Percentiles rank a stretch among this genome's conserved stretches.
These are phyloP conservation scores for Cantharis rustica DNA, from an alignment of 2,888 invertebrate species.

Conservation along the genomic window DNA sequence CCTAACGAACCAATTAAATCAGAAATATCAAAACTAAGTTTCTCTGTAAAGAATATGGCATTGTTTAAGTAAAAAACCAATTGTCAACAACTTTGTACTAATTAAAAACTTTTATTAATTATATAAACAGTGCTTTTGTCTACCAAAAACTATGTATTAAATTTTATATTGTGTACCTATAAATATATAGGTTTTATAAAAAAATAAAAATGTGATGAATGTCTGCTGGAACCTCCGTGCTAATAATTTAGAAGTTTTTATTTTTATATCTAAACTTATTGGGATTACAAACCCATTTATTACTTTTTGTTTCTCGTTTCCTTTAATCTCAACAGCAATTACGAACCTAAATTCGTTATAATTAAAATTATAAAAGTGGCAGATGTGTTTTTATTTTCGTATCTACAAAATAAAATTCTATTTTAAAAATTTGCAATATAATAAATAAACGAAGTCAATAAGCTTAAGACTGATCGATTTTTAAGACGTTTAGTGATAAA, in stretches of 20 bases:
- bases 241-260: conserved; percentile 14
- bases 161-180: no score
- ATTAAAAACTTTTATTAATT: not conserved
- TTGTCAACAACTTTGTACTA: not conserved
- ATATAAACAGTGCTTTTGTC: not conserved
- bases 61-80: not conserved
- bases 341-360: conserved; percentile 17
- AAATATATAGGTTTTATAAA: not conserved
- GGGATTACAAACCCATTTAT: conserved; percentile 22
- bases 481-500: not conserved
- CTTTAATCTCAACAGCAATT: conserved; percentile 19
- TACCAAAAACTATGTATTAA: not conserved
- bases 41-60: not conserved
- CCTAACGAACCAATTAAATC: not conserved
- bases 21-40: not conserved
- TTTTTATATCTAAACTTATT: conserved; percentile 18
- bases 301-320: conserved; percentile 22
- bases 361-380: conserved; percentile 11
- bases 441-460: not conserved
- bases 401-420: not conserved
- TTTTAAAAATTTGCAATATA: not conserved
- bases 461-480: not conserved
- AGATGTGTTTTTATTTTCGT: conserved; percentile 13
- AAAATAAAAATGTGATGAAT: not conserved
- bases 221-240: conserved; percentile 2